Conservation (phyloP, 2,888 invertebrate genomes). For the Dermolepida albohirtum region DNA sequence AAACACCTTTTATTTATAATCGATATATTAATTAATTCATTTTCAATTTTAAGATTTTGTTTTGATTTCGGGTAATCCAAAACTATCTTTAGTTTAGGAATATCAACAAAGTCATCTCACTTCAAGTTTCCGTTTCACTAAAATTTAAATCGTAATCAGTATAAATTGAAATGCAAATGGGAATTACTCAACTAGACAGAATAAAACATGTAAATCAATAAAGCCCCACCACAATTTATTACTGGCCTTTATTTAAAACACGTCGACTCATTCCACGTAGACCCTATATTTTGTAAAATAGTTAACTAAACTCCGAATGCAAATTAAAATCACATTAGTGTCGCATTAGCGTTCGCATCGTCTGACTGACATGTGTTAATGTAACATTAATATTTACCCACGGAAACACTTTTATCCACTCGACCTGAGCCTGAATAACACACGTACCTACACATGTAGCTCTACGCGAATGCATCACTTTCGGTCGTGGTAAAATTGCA, state of each 20-base stretch:
- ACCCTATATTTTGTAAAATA: conserved; percentile 4
- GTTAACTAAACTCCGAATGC: conserved; percentile 26
- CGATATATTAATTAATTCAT: too few species aligned
- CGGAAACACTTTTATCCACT: conserved; percentile 19
- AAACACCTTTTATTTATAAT: too few species aligned
- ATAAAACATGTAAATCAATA: conserved; percentile 30
- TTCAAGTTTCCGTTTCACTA: too few species aligned
- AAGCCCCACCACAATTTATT: background rate
- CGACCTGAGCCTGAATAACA: conserved; percentile 8
- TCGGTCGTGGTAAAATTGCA: conserved; percentile 20
- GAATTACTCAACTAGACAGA: conserved; percentile 18
- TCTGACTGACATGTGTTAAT: conserved; percentile 22
- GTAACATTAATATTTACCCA: conserved; percentile 37
- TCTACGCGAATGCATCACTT: background rate
- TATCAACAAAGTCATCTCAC: too few species aligned
- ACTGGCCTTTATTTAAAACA: too few species aligned
- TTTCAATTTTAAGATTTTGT: too few species aligned
- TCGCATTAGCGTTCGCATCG: conserved; percentile 13
- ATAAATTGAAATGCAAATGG: conserved; percentile 11
- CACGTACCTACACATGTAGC: background rate
- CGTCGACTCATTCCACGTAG: too few species aligned
- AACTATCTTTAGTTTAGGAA: too few species aligned
- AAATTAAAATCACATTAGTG: conserved; percentile 37
- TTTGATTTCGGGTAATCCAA: too few species aligned
- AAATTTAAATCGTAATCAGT: background rate